Percentiles rank a stretch among this genome's conserved stretches.
Conservation (phyloP, 1,140 invertebrate genomes). For the Medauroidea extradentata region DNA sequence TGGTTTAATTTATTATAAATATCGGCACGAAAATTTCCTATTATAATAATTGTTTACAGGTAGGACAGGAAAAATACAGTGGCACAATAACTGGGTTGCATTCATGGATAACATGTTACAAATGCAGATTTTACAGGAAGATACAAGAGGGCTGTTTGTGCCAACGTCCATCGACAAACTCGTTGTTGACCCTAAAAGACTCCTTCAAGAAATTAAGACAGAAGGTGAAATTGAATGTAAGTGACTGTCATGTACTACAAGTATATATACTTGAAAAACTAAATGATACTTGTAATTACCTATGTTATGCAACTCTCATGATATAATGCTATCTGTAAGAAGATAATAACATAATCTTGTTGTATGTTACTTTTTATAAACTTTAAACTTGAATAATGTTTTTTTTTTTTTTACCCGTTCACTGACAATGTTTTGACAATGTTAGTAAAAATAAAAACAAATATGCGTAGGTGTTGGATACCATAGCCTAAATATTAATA, state of each 20-base stretch:
- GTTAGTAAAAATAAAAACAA: no score
- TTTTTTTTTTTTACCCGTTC: no score
- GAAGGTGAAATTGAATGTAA: slow-evolving; percentile 27
- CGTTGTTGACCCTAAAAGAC: slow-evolving; percentile 64
- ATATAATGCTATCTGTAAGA: no score
- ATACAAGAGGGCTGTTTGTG: slow-evolving; percentile 69
- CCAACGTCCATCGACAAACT: slow-evolving; percentile 80
- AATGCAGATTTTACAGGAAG: slow-evolving; percentile 70
- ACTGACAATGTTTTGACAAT: no score
- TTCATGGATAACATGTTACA: slow-evolving; percentile 94
- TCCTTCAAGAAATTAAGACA: slow-evolving; percentile 48
- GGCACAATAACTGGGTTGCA: slow-evolving; percentile 84
- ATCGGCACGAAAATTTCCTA: no score
- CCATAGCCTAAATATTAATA: no score
- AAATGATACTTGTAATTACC: not conserved
- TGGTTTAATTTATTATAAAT: no score
- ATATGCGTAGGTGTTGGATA: no score
- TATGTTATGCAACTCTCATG: not conserved
- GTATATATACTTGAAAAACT: slow-evolving; percentile 6
- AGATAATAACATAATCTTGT: no score
- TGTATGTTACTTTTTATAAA: no score
- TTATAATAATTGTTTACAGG: slow-evolving; percentile 38
- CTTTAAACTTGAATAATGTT: no score
- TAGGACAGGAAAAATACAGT: slow-evolving; percentile 51
- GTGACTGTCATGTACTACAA: not conserved